A percentile compares a stretch with the other conserved stretches of the same genome.
Evolutionary conservation across 2,113 vertebrate genomes (phyloP).

Genomic region (Stegostoma tigrinum): DNA sequence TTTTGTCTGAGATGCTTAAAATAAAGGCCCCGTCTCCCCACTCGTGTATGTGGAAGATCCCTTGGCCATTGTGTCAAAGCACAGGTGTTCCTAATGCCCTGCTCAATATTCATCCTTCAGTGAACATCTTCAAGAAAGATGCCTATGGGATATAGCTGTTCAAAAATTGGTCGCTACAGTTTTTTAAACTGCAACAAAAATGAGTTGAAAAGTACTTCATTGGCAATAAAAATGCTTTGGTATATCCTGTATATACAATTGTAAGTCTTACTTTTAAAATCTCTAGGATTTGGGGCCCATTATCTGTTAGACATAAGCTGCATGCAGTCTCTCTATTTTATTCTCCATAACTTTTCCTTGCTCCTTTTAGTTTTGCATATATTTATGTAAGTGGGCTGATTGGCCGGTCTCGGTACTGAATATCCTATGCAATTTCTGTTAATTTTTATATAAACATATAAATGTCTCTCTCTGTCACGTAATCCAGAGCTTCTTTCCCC

Average conservation of each 20-base stretch:
- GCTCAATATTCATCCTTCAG: background rate
- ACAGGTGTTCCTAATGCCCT: background rate
- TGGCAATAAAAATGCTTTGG: background rate
- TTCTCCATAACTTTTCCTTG: background rate
- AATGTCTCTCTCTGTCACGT: constrained; percentile 98
- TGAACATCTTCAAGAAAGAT: background rate
- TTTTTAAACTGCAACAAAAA: background rate
- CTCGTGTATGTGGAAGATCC: background rate
- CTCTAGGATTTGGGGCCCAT: background rate
- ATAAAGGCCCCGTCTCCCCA: background rate
- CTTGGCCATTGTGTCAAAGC: background rate
- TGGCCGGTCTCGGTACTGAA: background rate
- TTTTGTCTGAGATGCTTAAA: background rate
- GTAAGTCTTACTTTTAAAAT: background rate
- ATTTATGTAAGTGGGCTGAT: background rate
- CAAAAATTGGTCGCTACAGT: background rate
- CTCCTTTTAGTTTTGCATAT: background rate
- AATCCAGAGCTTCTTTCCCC: constrained; percentile 93
- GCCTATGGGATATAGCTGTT: background rate
- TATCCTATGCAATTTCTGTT: background rate
- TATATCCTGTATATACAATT: background rate
- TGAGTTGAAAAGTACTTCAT: background rate
- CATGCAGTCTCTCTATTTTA: background rate
- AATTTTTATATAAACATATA: constrained; percentile 57
- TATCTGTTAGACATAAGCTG: background rate